Base-by-base conservation (phyloP, 92 coral and sea anemone genomes). In the Siderastrea radians region DNA sequence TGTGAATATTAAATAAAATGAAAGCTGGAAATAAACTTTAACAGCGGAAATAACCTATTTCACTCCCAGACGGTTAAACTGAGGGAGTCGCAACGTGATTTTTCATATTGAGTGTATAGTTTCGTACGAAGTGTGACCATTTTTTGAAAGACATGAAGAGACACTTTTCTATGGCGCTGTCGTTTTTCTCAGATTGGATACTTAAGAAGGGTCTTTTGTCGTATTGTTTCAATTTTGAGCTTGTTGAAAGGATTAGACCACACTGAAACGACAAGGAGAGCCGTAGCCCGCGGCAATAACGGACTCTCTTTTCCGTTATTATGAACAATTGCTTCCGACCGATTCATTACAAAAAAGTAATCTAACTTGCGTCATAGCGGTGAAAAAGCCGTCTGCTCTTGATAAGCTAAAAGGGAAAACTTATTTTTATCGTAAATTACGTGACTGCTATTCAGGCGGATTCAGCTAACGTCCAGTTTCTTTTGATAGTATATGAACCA, bases 201-300 rank as follows among this genome's bases (percentile, higher is more conserved):
- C 38, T 26, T 26, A 26, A 26, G 38, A 26, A 26, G 38, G 38
- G 38, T 26, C 38, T 26, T 26, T 26, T 26, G 0, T 26, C 38
- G 38, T 26, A 26, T 26, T 26, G 38, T 26, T 26, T 13, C 9
- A 71, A 48, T 49, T 71, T 71, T 71, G 11, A 6, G 38, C 26
- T 13, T 71, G 4, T 8, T 4, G 53, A 71, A 49, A 48, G 5
- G 49, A 74, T 53, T 61, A 38, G 38, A 63, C 73, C 80, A 64
- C 72, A 62, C 26, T 14, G 72, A 84, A 49, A 49, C 12, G 38
- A 26, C n/a, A 60, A 59, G 17, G 7, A 60, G 49, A 61, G 72
- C 74, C 73, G 81, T 50, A 74, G 72, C 80, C 86, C 15, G 48
- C 5, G 86, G 86, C 86, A 2, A 82, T 17, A 49, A 70, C 6